Conservation (phyloP, 2,888 invertebrate genomes). For the Thyatira batis region DNA sequence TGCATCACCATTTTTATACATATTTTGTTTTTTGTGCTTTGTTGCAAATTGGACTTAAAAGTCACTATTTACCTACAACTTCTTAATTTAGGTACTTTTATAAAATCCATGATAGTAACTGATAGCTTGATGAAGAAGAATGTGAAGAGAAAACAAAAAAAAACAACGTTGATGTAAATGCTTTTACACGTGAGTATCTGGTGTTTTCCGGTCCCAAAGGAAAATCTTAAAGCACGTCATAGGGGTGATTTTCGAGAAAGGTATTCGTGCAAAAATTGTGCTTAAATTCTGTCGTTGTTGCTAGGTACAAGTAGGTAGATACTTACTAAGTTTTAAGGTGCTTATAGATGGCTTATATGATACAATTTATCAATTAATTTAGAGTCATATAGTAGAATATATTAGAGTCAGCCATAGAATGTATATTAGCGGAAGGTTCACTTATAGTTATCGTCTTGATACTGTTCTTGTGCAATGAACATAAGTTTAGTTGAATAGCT, state of each 20-base stretch:
- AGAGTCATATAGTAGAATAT: no score
- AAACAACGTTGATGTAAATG: background rate
- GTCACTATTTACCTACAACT: no score
- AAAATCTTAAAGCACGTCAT: background rate
- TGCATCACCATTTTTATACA: no score
- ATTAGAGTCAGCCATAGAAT: no score
- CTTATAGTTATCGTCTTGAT: conserved; percentile 13
- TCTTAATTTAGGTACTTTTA: no score
- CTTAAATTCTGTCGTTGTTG: background rate
- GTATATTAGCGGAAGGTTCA: background rate
- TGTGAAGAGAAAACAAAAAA: background rate
- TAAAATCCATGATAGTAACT: no score
- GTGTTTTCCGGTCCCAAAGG: background rate
- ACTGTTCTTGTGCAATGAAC: conserved; percentile 28
- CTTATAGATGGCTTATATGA: no score
- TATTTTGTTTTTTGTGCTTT: no score
- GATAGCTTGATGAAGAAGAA: conserved; percentile 6
- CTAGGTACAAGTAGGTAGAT: no score
- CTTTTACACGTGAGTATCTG: background rate
- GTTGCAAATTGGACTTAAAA: no score
- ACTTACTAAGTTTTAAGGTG: no score
- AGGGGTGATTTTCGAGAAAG: background rate
- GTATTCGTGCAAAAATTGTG: background rate
- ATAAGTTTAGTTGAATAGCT: conserved; percentile 34
- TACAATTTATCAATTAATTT: no score